A percentile compares a stretch with the other conserved stretches of the same genome.
Evolutionary conservation across 2,888 invertebrate species (phyloP).

Genomic region (Mechanitis mazaeus): DNA sequence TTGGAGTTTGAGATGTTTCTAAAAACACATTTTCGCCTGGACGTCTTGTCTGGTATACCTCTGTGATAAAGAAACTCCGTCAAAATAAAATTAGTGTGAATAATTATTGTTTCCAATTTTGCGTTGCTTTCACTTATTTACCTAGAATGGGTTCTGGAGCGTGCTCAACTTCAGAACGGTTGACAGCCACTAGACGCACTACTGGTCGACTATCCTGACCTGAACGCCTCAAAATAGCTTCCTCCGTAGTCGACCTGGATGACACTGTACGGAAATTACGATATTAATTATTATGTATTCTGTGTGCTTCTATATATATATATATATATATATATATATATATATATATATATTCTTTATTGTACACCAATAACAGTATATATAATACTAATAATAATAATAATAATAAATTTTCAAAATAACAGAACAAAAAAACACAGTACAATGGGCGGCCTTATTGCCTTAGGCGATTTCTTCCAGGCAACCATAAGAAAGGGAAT

Average conservation of each 20-base stretch:
- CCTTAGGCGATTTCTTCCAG: no score
- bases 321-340: no score
- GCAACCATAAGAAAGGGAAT: no score
- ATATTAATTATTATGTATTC: no score
- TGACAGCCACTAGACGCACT: constrained; percentile 59
- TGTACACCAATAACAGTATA: no score
- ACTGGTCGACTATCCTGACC: constrained; percentile 45
- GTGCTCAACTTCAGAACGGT: constrained; percentile 50
- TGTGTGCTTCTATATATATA: neutral
- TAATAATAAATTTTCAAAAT: constrained; percentile 7
- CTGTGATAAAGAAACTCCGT: constrained; percentile 37
- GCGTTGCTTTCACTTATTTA: constrained; percentile 23
- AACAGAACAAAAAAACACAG: no score
- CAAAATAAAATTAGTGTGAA: neutral
- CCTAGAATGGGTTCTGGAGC: constrained; percentile 53
- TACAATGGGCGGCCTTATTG: no score
- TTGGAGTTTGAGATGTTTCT: constrained; percentile 48
- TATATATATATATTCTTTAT: neutral
- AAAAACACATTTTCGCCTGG: constrained; percentile 48
- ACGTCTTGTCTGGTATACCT: constrained; percentile 49
- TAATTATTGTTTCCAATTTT: no score
- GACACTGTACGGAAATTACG: constrained; percentile 40
- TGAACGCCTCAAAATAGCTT: constrained; percentile 34
- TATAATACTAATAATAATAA: constrained; percentile 9
- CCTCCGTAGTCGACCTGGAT: constrained; percentile 50